phyloP scores from a whole-genome alignment of 2,113 vertebrate species.

The Sterrhoptilus dennistouni region DNA sequence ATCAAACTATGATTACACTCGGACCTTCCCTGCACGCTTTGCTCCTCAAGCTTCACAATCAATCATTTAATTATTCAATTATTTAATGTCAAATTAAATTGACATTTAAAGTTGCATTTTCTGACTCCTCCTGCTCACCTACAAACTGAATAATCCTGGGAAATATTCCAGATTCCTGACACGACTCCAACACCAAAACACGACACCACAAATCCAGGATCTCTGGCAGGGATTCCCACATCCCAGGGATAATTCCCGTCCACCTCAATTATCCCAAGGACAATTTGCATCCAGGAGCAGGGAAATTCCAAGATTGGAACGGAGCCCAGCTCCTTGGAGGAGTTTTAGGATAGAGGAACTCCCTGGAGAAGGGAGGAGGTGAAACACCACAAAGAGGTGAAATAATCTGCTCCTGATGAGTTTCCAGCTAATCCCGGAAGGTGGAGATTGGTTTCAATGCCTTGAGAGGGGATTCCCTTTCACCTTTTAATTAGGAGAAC shows the following conservation, averaged over 20 bases:
- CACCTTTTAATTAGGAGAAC: neutral
- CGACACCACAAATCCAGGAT: neutral
- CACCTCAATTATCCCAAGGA: neutral
- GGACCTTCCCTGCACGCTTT: neutral
- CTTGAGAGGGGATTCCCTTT: neutral
- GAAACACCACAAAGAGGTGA: neutral
- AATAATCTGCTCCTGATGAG: neutral
- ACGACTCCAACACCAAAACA: neutral
- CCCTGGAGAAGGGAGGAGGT: neutral
- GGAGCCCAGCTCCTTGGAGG: neutral
- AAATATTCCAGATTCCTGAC: neutral
- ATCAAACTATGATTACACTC: fast-evolving
- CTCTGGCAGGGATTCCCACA: neutral
- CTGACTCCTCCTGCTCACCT: neutral
- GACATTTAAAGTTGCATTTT: neutral
- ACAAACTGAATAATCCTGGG: neutral
- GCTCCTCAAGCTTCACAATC: neutral
- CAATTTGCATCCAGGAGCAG: neutral
- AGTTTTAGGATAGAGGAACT: neutral
- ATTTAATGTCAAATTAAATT: neutral
- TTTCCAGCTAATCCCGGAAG: neutral
- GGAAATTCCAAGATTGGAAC: neutral
- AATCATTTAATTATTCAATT: no score
- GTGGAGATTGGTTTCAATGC: neutral
- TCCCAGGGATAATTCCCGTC: neutral